Evolutionary conservation across 2,888 invertebrate genomes (phyloP), one percentile per base, ranked within the genome.

Genomic region (Lepidocyrtoides sp.): DNA sequence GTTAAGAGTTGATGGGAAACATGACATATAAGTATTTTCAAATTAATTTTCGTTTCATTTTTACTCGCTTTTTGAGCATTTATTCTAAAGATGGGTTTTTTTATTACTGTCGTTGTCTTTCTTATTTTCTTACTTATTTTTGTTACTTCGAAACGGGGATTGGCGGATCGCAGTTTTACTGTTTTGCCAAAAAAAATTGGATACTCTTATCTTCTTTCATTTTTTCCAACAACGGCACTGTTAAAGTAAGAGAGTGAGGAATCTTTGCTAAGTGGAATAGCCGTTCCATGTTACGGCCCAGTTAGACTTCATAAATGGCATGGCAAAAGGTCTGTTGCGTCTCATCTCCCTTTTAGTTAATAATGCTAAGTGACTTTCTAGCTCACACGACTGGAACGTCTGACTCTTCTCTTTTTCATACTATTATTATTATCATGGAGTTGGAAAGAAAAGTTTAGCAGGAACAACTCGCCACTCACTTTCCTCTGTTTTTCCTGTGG

Each of bases 331-430:
- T 79, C 60, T 48, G 66, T 36, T 63, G 41, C 20, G 83, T 83
- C 72, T 83, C 89, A 89, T 89, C 89, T 77, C 66, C 63, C 36
- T 85, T 69, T 82, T 75, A 84, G 89, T 89, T 89, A 89, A 89
- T 89, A 89, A 89, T 89, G 77, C 32, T 89, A 77, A 89, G 89
- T 89, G 84, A 89, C 89, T 89, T 89, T 84, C 83, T 77, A 44
- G 89, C 84, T 44, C 72, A 63, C 63, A 48, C 75, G 36, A 89
- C 63, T 77, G 29, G 83, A 85, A 54, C 57, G 41, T 81, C 60
- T 85, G 85, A 72, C 54, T 85, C 69, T 29, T 51, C 51, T 83
- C 63, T 44, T 1, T 29, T 29, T 66, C 44, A 44, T 66, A 48
- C 12, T 44, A 77, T 54, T 77, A 54, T 41, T 29, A n/a, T 17